phyloP scores from a whole-genome alignment of 2,113 vertebrate species.

The Mobula birostris region DNA sequence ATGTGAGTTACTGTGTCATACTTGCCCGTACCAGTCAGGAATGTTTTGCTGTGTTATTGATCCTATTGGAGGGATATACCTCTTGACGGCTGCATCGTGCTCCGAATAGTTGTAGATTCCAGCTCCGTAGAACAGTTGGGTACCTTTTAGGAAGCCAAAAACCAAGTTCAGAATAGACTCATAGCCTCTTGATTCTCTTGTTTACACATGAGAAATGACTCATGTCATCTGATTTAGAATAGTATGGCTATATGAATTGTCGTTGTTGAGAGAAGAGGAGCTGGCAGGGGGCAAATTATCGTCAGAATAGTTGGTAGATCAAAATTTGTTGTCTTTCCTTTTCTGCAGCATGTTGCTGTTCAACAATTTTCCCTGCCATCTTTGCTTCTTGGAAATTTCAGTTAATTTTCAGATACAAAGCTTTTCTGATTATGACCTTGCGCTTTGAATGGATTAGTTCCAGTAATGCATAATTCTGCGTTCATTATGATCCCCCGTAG shows the following conservation, averaged over 20 bases:
- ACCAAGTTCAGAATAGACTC: not conserved
- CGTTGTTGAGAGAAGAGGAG: not conserved
- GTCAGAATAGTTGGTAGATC: not conserved
- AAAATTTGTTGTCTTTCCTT: not conserved
- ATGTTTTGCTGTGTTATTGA: not conserved
- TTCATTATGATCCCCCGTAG: not conserved
- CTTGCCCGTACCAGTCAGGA: not conserved
- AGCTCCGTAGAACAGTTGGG: not conserved
- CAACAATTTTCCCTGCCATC: not conserved
- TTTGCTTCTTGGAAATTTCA: not conserved
- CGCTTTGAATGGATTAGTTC: not conserved
- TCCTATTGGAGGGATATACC: not conserved
- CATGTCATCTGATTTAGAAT: not conserved
- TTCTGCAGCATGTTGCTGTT: not conserved
- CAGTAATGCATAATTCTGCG: not conserved
- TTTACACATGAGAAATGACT: not conserved
- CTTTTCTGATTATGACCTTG: not conserved
- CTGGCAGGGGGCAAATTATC: not conserved
- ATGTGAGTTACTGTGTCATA: not conserved
- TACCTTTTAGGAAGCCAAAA: not conserved
- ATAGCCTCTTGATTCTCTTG: not conserved
- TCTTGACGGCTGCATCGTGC: not conserved
- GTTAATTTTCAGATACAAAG: not conserved
- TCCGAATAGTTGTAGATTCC: not conserved
- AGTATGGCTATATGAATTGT: not conserved